A percentile compares a stretch with the other conserved stretches of the same genome.
phyloP scores from a whole-genome alignment of 2,888 invertebrate species.

The Napeogenes sylphis region DNA sequence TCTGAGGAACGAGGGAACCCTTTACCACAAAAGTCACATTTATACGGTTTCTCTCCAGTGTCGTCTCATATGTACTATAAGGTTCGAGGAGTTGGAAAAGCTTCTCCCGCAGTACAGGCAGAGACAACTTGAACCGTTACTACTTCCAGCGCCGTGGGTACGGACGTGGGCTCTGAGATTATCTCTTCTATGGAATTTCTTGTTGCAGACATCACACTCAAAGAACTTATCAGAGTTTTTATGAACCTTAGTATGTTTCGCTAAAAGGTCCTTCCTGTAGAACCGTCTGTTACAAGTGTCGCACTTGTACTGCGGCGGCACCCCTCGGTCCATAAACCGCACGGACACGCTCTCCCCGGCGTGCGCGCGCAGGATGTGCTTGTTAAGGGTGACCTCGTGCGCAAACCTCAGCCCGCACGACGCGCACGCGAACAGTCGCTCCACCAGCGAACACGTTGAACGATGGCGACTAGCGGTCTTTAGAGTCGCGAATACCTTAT shows the following conservation, averaged over 20 bases:
- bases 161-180: constrained; percentile 78
- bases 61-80: constrained; percentile 81
- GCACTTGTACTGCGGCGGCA: constrained; percentile 71
- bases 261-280: constrained; percentile 79
- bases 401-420: constrained; percentile 66
- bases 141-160: constrained; percentile 60
- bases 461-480: constrained; percentile 73
- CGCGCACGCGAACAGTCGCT: constrained; percentile 55
- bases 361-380: constrained; percentile 65
- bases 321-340: constrained; percentile 56
- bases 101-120: constrained; percentile 80
- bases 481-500: constrained; percentile 70
- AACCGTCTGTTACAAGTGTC: constrained; percentile 81
- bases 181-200: constrained; percentile 78
- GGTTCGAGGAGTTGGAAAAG: constrained; percentile 79
- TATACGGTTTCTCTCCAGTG: constrained; percentile 82
- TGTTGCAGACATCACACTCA: constrained; percentile 77
- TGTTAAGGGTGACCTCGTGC: constrained; percentile 68
- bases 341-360: constrained; percentile 67
- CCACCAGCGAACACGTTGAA: constrained; percentile 54
- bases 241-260: constrained; percentile 81
- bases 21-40: constrained; percentile 80
- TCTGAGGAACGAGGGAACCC: constrained; percentile 81
- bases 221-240: constrained; percentile 71
- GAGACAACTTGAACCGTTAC: constrained; percentile 56